These are phyloP conservation scores for Andrena marginata DNA, from an alignment of 2,888 invertebrate species.

Conservation along the genomic window DNA sequence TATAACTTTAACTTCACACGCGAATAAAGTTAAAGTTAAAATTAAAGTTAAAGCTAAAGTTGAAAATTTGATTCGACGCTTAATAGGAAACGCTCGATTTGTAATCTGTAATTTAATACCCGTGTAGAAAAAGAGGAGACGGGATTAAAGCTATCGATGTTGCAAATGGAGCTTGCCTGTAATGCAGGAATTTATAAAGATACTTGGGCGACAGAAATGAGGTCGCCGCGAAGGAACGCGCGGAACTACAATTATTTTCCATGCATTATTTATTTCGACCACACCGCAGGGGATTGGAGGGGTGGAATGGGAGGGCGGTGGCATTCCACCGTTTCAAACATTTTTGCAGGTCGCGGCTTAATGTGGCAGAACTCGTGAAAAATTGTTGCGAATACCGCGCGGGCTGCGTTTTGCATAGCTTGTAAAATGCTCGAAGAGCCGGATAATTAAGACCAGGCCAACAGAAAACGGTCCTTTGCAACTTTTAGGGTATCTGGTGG, in stretches of 20 bases:
- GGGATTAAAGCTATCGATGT: constrained; percentile 5
- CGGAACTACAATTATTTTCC: constrained; percentile 53
- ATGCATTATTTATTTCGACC: constrained; percentile 52
- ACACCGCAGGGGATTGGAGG: neutral
- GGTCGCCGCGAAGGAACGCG: constrained; percentile 25
- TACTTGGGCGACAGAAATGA: constrained; percentile 22
- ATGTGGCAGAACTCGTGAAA: constrained; percentile 55
- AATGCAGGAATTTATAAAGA: constrained; percentile 34
- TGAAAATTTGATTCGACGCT: too few relatives aligned
- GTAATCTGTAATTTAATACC: neutral
- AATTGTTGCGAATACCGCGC: constrained; percentile 52
- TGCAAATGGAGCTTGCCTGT: neutral
- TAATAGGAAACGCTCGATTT: too few relatives aligned
- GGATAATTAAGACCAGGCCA: constrained; percentile 60
- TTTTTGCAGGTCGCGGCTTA: constrained; percentile 57
- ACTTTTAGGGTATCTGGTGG: constrained; percentile 27
- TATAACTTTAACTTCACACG: too few relatives aligned
- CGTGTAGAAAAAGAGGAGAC: neutral
- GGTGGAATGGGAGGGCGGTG: neutral
- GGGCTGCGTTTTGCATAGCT: constrained; percentile 47
- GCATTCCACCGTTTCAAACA: constrained; percentile 45
- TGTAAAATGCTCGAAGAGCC: constrained; percentile 49
- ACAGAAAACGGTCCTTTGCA: constrained; percentile 25
- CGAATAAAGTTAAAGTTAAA: too few relatives aligned
- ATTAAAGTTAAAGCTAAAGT: too few relatives aligned